Conservation (phyloP, 2,113 vertebrate genomes). For the Merops nubicus region DNA sequence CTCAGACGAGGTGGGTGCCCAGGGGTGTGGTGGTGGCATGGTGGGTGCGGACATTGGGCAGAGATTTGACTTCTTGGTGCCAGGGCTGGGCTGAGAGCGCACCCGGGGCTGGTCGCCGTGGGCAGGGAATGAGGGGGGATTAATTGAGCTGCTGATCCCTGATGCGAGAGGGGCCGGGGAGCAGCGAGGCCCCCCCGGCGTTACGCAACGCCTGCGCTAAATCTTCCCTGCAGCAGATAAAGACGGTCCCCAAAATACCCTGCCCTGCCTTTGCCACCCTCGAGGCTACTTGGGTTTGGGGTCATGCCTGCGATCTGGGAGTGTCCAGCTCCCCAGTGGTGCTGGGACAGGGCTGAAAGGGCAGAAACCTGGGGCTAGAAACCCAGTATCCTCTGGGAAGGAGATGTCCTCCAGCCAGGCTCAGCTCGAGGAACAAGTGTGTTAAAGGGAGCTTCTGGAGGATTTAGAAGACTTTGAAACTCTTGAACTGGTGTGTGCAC, state of each 20-base stretch:
- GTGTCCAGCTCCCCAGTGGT: fast-evolving
- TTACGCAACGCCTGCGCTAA: slow-evolving; percentile 11
- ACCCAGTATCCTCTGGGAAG: not conserved
- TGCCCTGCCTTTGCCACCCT: not conserved
- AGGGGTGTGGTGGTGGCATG: too few species aligned
- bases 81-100: not conserved
- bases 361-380: not conserved
- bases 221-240: slow-evolving; percentile 24
- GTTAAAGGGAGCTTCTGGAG: not conserved
- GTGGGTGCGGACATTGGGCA: fast-evolving
- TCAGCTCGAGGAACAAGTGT: not conserved
- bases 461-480: not conserved
- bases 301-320: not conserved
- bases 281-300: not conserved
- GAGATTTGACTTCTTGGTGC: slow-evolving; percentile 5
- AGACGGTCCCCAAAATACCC: not conserved
- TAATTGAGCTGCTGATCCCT: slow-evolving; percentile 49
- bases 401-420: not conserved
- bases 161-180: not conserved
- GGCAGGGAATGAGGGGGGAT: slow-evolving; percentile 49
- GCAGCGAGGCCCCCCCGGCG: not conserved
- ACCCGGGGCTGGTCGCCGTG: not conserved
- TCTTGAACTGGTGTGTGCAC: not conserved
- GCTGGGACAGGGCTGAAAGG: not conserved
- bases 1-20: not conserved